Evolutionary conservation across 2,797 vertebrate genomes (phyloP), one percentile per base, ranked within the genome.

Genomic region (Sebastes reedi): DNA sequence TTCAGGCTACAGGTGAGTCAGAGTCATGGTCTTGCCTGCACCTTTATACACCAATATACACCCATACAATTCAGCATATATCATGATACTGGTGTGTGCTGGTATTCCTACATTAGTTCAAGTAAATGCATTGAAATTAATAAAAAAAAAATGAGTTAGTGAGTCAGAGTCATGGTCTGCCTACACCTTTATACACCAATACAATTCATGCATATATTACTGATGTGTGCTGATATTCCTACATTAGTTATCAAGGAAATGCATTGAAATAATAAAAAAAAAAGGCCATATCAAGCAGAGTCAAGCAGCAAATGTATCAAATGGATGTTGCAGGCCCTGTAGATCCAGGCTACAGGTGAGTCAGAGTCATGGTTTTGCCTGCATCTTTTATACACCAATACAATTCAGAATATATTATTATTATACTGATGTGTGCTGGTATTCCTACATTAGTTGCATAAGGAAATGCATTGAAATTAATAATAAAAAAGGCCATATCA

Each of bases 281-380:
- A 70, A 67, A 77, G 14, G 39, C 39, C 14, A 42, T 42, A 42
- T 71, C 39, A 39, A 39, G 36, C 36, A 50, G 36, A 61, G 4
- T 84, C 73, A 58, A 79, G 50, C 68, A 42, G 39, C 29, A 81
- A 22, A 71, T 70, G 32, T 3, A 68, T 42, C 42, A 61, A 55
- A 42, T 42, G 39, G 39, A 42, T 42, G 39, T 42, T 42, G 14
- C 39, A 42, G 39, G 39, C 39, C 39, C 39, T 42, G 72, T 81
- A 67, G 56, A 85, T 75, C 76, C 66, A 74, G 91, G 90, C 91
- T 91, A 96, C 94, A 96, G 94, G 94, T 95, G 94, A 94, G 69
- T 85, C 64, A 66, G 72, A 77, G 66, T 72, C 75, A 68, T 8
- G 42, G 54, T 61, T 50, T 76, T 76, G 39, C 16, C 32, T 34